Conservation (phyloP, 2,797 vertebrate species). For the Trachurus trachurus region DNA sequence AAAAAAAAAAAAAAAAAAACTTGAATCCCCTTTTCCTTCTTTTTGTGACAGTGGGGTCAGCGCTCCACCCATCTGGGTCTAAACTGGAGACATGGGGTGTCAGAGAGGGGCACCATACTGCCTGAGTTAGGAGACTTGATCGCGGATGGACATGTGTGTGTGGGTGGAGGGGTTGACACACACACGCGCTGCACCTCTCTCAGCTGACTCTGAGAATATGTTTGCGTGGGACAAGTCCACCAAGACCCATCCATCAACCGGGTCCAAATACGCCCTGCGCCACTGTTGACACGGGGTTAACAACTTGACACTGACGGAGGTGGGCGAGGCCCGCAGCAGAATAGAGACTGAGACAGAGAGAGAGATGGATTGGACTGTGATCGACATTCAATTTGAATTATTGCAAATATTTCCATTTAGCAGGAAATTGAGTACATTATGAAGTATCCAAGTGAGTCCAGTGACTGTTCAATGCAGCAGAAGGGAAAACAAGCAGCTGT, state of each 20-base stretch:
- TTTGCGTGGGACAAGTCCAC: conserved; percentile 86
- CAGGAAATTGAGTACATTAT: conserved; percentile 72
- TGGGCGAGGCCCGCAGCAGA: conserved; percentile 76
- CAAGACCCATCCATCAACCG: conserved; percentile 89
- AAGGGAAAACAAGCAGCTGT: conserved; percentile 50
- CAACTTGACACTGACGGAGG: conserved; percentile 90
- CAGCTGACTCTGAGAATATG: conserved; percentile 87
- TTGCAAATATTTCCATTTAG: conserved; percentile 82
- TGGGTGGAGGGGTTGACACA: conserved; percentile 72
- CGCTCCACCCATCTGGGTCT: conserved; percentile 71
- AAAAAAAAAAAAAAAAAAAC: conserved; percentile 52
- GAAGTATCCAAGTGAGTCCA: conserved; percentile 29
- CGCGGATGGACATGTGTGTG: conserved; percentile 47
- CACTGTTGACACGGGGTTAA: conserved; percentile 89
- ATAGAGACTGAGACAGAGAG: conserved; percentile 63
- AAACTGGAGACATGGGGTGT: conserved; percentile 61
- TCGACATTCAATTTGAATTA: conserved; percentile 85
- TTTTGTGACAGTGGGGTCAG: conserved; percentile 71
- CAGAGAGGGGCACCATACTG: conserved; percentile 39
- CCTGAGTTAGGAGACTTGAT: conserved; percentile 41
- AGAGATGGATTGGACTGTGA: conserved; percentile 79
- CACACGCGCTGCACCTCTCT: conserved; percentile 75
- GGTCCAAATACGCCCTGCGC: conserved; percentile 84
- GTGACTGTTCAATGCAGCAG: conserved; percentile 21
- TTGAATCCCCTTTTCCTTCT: conserved; percentile 47